Percentiles rank a stretch among this genome's conserved stretches.
phyloP scores from a whole-genome alignment of 1,140 invertebrate genomes.

The Zaprionus capensis region DNA sequence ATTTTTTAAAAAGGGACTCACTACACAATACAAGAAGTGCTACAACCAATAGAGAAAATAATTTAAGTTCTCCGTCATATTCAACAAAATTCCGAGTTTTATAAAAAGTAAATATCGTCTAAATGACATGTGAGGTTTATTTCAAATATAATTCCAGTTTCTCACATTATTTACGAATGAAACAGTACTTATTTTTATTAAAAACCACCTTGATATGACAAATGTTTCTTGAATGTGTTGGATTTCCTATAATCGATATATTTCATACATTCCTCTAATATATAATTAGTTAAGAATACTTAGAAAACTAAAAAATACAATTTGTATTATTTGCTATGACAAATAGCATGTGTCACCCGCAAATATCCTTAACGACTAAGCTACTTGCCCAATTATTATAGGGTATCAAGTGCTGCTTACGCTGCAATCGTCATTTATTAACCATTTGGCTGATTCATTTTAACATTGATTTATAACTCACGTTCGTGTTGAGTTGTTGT shows the following conservation, averaged over 20 bases:
- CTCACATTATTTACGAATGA: neutral
- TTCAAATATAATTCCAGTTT: neutral
- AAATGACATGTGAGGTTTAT: neutral
- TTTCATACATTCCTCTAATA: neutral
- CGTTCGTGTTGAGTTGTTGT: constrained; percentile 40
- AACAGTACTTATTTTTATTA: neutral
- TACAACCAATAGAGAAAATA: too few species aligned
- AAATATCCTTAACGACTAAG: neutral
- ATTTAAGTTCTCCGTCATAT: too few species aligned
- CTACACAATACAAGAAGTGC: too few species aligned
- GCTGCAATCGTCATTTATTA: constrained; percentile 62
- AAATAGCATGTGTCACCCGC: neutral
- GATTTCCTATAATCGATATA: neutral
- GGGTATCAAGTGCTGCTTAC: constrained; percentile 15
- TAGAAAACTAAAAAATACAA: neutral
- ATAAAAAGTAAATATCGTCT: neutral
- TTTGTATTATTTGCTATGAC: neutral
- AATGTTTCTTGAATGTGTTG: neutral
- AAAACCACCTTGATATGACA: too few species aligned
- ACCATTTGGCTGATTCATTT: constrained; percentile 73
- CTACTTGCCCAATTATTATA: neutral
- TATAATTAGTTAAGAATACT: neutral
- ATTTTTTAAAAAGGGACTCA: too few species aligned
- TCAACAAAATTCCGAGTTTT: neutral
- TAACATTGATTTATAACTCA: constrained; percentile 70